Percentiles rank a stretch among this genome's conserved stretches.
phyloP scores from a whole-genome alignment of 2,113 vertebrate species.

The Eulacestoma nigropectus region DNA sequence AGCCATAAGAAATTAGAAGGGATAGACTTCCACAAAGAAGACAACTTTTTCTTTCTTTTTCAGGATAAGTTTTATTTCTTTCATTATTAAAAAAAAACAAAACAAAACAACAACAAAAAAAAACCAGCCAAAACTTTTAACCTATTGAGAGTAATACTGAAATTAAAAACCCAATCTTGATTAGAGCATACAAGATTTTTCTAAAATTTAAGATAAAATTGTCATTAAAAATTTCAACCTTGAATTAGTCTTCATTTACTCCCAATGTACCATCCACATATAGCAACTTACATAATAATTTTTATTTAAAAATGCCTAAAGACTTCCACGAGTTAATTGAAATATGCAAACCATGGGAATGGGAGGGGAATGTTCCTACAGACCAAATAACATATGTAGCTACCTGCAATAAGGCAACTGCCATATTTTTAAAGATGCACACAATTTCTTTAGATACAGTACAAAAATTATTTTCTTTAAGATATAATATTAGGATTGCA shows the following conservation, averaged over 20 bases:
- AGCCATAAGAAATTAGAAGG: not conserved
- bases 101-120: no score
- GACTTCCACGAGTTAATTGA: not conserved
- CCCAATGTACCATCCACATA: accelerated
- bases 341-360: not conserved
- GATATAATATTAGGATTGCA: not conserved
- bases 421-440: not conserved
- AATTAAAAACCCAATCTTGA: not conserved
- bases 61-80: not conserved
- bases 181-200: not conserved
- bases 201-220: not conserved
- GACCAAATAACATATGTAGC: not conserved
- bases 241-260: not conserved
- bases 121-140: not conserved
- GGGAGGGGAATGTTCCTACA: not conserved
- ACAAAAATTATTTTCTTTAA: not conserved
- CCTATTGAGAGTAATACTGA: not conserved
- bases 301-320: not conserved
- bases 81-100: not conserved
- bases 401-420: not conserved
- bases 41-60: not conserved
- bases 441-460: not conserved
- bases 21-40: not conserved
- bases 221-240: not conserved
- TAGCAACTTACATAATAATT: not conserved